These are phyloP conservation scores for Etheostoma spectabile DNA, from an alignment of 2,113 vertebrate species.

Conservation along the genomic window DNA sequence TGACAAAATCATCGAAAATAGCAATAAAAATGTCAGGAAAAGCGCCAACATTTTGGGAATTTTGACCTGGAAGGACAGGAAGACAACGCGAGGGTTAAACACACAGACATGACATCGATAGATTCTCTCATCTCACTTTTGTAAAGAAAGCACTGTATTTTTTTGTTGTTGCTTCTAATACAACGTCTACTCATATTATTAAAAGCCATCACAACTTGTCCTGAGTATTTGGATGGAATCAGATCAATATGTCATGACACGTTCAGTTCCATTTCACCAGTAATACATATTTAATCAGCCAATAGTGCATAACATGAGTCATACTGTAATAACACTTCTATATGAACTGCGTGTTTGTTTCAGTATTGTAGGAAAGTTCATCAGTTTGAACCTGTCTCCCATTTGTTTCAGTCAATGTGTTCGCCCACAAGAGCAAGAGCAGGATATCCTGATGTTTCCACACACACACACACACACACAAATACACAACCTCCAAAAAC, in stretches of 20 bases:
- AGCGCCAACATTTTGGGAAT: no score
- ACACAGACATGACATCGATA: background rate
- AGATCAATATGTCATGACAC: conserved; percentile 1
- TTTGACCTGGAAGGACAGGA: no score
- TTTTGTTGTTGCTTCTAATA: background rate
- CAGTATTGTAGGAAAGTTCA: conserved; percentile 13
- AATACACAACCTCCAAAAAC: conserved; percentile 35
- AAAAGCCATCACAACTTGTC: background rate
- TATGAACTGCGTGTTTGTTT: background rate
- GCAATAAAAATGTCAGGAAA: no score
- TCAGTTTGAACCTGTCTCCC: conserved; percentile 12
- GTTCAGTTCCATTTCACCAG: background rate
- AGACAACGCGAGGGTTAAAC: background rate
- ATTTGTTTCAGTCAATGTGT: conserved; percentile 49
- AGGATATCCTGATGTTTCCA: conserved; percentile 72
- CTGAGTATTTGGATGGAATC: background rate
- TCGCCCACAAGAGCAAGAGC: conserved; percentile 50
- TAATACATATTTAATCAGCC: conserved; percentile 8
- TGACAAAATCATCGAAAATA: no score
- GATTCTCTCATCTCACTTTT: background rate
- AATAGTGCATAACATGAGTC: conserved; percentile 3
- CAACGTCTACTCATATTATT: background rate
- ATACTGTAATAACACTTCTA: background rate
- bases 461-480: conserved; percentile 55
- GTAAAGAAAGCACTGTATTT: background rate